Base-by-base conservation (phyloP, 2,888 invertebrate species). In the Phania funesta region DNA sequence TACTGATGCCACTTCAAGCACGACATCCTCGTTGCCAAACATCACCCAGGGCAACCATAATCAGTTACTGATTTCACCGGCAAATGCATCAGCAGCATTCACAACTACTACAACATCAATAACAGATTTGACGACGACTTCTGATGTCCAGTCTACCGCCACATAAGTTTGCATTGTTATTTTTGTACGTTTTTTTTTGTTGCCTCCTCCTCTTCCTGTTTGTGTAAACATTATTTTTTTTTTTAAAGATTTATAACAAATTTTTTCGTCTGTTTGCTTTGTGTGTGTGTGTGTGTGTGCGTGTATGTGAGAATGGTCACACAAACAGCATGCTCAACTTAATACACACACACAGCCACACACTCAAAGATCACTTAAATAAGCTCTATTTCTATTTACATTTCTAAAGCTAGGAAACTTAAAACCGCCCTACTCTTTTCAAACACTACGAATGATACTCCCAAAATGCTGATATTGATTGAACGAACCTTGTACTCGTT, bases 21-120 rank as follows among this genome's bases (percentile, higher is more conserved):
- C 60, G 50, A 16, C n/a, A 41, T 24, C 54, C 64, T 50, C 29
- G 60, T 54, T 52, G 58, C 5, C 67, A 32, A 70, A 65, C 73
- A 73, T 58, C 46, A 52, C 50, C 58, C 76, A 52, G 46, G 62
- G 76, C 73, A 74, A 74, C 50, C 64, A 60, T 70, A 83, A 83
- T 80, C 76, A 65, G 58, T 70, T 68, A 58, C 29, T 50, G 56
- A 58, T 70, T 65, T 80, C 26, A 70, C 64, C 64, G 56, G 73
- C 50, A 58, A 67, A 62, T 68, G 54, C 60, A 75, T 65, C 70
- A 67, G 4, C 71, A 35, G n/a, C 46, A 41, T 3, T 29, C 56
- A 0, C 68, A 20, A 52, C 73, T 67, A 9, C 67, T 68, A 0
- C 77, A 68, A 13, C 86, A 83, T 16, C 60, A 26, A 41, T n/a